phyloP scores from a whole-genome alignment of 2,888 invertebrate species.

The Clusia tigrina region DNA sequence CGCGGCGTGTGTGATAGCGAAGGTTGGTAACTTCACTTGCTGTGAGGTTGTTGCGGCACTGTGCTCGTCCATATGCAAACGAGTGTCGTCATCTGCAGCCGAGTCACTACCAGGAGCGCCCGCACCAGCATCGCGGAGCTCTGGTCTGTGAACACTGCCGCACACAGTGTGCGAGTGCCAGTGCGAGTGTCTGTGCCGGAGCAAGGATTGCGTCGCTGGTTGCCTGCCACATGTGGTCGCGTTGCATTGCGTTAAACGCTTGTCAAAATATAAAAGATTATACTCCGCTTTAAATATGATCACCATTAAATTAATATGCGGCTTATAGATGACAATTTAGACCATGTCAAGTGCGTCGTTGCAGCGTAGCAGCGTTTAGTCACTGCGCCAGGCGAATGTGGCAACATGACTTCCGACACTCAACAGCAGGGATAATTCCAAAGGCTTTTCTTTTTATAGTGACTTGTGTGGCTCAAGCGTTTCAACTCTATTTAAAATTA shows the following conservation, averaged over 20 bases:
- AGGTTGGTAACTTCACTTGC: neutral
- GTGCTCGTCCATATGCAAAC: conserved; percentile 49
- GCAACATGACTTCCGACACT: conserved; percentile 17
- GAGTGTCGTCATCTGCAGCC: conserved; percentile 44
- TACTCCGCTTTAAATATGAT: conserved; percentile 55
- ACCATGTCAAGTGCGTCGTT: conserved; percentile 56
- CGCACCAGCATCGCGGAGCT: neutral
- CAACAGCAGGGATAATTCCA: conserved; percentile 10
- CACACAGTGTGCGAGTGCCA: too few relatives aligned
- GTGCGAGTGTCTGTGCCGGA: too few relatives aligned
- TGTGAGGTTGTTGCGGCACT: neutral
- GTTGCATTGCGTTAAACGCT: conserved; percentile 7
- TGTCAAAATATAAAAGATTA: conserved; percentile 9
- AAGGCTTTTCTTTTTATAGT: neutral
- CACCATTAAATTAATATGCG: conserved; percentile 58
- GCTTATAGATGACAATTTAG: conserved; percentile 57
- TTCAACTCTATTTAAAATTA: conserved; percentile 1
- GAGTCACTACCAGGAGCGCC: neutral
- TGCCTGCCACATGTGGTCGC: conserved; percentile 4
- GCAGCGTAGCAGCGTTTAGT: conserved; percentile 30
- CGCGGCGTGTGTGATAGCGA: neutral
- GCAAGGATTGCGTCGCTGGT: too few relatives aligned
- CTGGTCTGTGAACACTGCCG: too few relatives aligned
- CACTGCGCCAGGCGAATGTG: neutral
- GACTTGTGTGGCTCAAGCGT: conserved; percentile 1